Base-by-base conservation (phyloP, 2,113 vertebrate genomes). In the Pavo muticus region DNA sequence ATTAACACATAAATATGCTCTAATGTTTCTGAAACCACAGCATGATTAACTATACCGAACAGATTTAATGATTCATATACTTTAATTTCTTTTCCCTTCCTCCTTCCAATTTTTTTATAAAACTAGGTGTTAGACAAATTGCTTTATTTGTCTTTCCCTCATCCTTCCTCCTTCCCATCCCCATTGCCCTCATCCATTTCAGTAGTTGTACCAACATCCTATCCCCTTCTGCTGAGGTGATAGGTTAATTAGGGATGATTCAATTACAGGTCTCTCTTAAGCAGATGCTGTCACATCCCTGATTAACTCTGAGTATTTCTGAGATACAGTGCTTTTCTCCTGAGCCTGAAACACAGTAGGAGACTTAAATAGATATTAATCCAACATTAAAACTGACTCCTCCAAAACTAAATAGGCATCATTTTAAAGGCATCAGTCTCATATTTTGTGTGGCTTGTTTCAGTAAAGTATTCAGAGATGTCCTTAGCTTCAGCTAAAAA, bases 271-370 rank as follows among this genome's bases (percentile, higher is more conserved):
- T 90, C 83, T 95, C 94, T 93, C 88, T 95, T 95, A 95, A 95
- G 88, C 94, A 97, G 93, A 96, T 95, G 94, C 93, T 96, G 90
- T 52, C 91, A 94, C 59, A 67, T 88, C 78, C 86, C 83, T 96
- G 91, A 93, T 93, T 96, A 96, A 92, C 59, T 91, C 88, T 56
- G 40, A 92, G 93, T 65, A 81, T 91, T 91, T 97, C 45, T 92
- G 94, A 81, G 74, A 74, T 79, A 75, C 69, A 78, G 37, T 59
- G 79, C 67, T 92, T 91, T 95, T 73, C 92, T 94, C 84, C 48
- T 50, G 94, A 92, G 93, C 88, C 63, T 78, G 65, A 88, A 79
- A 88, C 54, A 70, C 77, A 23, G 6, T 3, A 73, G 76, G 44
- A 95, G 80, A 88, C 95, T 94, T 95, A 90, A 94, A 88, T 44